phyloP scores from a whole-genome alignment of 2,888 invertebrate species.

The Hemaris fuciformis region DNA sequence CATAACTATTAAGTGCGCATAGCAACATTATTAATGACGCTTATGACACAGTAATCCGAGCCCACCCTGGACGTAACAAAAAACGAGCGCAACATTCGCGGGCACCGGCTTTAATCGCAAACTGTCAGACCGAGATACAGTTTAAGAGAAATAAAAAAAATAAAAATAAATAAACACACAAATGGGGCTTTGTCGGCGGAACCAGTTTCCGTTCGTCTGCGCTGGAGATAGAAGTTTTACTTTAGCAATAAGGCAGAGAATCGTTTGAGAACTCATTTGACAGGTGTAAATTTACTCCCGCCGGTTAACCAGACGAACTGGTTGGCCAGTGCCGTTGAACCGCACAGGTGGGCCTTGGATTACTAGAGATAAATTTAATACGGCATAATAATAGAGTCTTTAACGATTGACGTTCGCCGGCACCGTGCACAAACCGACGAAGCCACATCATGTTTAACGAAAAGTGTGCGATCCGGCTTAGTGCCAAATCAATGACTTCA shows the following conservation, averaged over 20 bases:
- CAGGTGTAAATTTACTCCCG: slow-evolving; percentile 64
- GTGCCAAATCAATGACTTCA: not conserved
- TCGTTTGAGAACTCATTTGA: slow-evolving; percentile 53
- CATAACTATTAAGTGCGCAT: not conserved
- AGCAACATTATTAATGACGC: slow-evolving; percentile 13
- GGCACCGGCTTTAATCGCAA: slow-evolving; percentile 62
- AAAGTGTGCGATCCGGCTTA: not conserved
- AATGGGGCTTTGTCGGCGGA: slow-evolving; percentile 65
- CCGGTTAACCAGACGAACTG: slow-evolving; percentile 71
- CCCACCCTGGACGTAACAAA: slow-evolving; percentile 51
- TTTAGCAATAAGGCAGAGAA: slow-evolving; percentile 51
- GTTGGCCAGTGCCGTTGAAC: slow-evolving; percentile 76
- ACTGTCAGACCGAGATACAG: slow-evolving; percentile 61
- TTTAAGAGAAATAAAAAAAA: slow-evolving; percentile 53
- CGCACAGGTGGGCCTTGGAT: slow-evolving; percentile 75
- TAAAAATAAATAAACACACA: slow-evolving; percentile 57
- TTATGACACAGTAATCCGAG: slow-evolving; percentile 22
- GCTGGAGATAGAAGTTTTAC: slow-evolving; percentile 42
- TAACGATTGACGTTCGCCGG: slow-evolving; percentile 43
- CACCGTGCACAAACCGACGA: slow-evolving; percentile 49
- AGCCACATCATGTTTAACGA: slow-evolving; percentile 14
- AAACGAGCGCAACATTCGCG: slow-evolving; percentile 43
- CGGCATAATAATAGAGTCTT: slow-evolving; percentile 66
- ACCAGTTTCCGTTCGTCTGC: slow-evolving; percentile 44
- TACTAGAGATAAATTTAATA: slow-evolving; percentile 75